Conservation (phyloP, 2,113 vertebrate species). For the Candoia aspera region DNA sequence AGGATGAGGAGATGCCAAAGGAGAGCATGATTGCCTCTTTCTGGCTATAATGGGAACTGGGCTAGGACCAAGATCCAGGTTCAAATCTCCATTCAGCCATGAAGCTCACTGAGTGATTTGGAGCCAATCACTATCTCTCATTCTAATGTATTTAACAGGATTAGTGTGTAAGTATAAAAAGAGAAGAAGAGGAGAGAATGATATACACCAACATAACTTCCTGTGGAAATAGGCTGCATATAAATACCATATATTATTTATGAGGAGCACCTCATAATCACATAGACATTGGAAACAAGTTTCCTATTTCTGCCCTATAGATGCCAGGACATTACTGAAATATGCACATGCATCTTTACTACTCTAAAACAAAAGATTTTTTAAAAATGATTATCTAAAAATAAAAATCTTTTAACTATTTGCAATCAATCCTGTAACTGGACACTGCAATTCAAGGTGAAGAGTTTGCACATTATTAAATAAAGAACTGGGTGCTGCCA, state of each 20-base stretch:
- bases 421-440: background rate
- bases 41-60: background rate
- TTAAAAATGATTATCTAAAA: background rate
- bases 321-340: background rate
- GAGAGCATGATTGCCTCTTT: background rate
- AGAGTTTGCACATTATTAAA: background rate
- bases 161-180: background rate
- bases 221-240: background rate
- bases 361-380: background rate
- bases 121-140: background rate
- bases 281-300: background rate
- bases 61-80: background rate
- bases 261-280: background rate
- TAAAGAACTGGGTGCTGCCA: background rate
- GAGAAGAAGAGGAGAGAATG: background rate
- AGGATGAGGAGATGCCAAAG: background rate
- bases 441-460: background rate
- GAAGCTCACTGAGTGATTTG: background rate
- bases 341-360: background rate
- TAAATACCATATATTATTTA: background rate
- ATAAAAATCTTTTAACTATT: background rate
- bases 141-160: background rate
- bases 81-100: background rate
- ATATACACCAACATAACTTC: background rate
- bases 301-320: background rate